These are phyloP conservation scores for Thymelicus lineola DNA, from an alignment of 2,888 invertebrate species.

Conservation along the genomic window DNA sequence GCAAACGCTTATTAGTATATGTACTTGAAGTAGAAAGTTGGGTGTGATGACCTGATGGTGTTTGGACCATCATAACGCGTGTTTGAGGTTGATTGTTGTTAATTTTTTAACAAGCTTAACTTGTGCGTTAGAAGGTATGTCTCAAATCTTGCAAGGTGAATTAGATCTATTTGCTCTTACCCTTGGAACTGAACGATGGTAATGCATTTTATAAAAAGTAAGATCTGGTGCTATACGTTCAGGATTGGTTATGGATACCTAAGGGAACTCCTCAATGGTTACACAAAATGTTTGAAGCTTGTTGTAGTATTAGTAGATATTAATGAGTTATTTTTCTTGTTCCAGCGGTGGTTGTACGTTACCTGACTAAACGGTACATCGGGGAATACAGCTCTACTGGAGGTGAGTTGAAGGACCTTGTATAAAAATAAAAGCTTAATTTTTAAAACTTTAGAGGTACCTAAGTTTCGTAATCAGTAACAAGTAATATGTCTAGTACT, in stretches of 20 bases:
- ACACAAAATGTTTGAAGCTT: background rate
- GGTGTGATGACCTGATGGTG: conserved; percentile 66
- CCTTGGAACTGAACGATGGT: too few relatives aligned
- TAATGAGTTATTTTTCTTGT: conserved; percentile 63
- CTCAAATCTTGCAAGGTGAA: background rate
- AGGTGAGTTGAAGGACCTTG: conserved; percentile 84
- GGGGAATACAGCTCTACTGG: conserved; percentile 93
- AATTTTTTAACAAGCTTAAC: too few relatives aligned
- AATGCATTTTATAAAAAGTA: too few relatives aligned
- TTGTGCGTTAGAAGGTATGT: background rate
- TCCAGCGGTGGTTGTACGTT: conserved; percentile 92
- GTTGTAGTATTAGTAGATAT: background rate
- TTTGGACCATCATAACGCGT: conserved; percentile 39
- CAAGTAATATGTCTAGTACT: conserved; percentile 2
- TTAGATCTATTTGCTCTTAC: background rate
- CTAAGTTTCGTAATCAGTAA: background rate
- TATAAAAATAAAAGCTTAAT: too few relatives aligned
- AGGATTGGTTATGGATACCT: too few relatives aligned
- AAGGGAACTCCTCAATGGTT: too few relatives aligned
- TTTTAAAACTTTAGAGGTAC: too few relatives aligned
- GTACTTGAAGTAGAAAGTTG: conserved; percentile 66
- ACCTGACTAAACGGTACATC: conserved; percentile 91
- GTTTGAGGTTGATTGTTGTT: background rate
- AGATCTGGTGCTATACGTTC: too few relatives aligned
- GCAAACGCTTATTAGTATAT: conserved; percentile 70